A percentile compares a stretch with the other conserved stretches of the same genome.
These are phyloP conservation scores for Lycaena phlaeas DNA, from an alignment of 2,888 invertebrate genomes.

Conservation along the genomic window DNA sequence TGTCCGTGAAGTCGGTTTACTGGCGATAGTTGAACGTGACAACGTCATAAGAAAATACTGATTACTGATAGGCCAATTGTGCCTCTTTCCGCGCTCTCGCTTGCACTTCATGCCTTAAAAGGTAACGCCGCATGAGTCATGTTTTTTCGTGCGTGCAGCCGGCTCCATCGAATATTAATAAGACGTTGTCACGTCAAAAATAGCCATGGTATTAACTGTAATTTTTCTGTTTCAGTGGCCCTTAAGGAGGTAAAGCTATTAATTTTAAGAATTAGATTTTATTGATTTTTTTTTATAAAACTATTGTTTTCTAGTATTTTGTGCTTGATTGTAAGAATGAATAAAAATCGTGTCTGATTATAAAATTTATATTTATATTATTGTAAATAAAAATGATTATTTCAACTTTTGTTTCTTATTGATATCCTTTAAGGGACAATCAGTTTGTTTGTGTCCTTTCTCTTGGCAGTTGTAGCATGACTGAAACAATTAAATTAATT, in stretches of 20 bases:
- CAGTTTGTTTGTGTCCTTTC: slow-evolving; percentile 68
- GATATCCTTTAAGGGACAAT: slow-evolving; percentile 51
- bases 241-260: not conserved
- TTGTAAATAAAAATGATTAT: slow-evolving; percentile 6
- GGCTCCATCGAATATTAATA: too few relatives aligned
- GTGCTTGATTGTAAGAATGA: not conserved
- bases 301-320: not conserved
- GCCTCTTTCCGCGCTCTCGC: too few relatives aligned
- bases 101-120: too few relatives aligned
- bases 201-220: not conserved
- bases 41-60: too few relatives aligned
- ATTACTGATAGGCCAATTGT: too few relatives aligned
- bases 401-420: slow-evolving; percentile 13
- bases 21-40: too few relatives aligned
- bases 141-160: too few relatives aligned
- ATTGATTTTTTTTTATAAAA: slow-evolving; percentile 1
- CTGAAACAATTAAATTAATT: slow-evolving; percentile 50
- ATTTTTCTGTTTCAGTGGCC: not conserved
- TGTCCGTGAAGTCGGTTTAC: too few relatives aligned
- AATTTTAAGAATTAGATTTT: not conserved
- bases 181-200: too few relatives aligned
- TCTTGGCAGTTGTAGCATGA: slow-evolving; percentile 73
- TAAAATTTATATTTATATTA: slow-evolving; percentile 3
- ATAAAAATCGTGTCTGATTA: not conserved
- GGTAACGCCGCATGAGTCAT: too few relatives aligned